Evolutionary conservation across 2,113 vertebrate species (phyloP).

Genomic region (Gyps fulvus): DNA sequence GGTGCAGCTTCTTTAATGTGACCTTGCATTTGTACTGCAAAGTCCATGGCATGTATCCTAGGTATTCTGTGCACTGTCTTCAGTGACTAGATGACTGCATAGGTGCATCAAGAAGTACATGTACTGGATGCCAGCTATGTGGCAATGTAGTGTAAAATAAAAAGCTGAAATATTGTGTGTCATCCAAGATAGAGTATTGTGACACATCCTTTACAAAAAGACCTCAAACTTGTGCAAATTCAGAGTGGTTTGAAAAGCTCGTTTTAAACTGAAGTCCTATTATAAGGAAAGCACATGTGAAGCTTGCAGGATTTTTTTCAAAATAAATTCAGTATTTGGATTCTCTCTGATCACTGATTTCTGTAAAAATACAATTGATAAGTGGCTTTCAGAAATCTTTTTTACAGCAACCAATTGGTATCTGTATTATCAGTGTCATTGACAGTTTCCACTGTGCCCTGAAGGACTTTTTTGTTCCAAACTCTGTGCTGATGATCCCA

Average conservation of each 20-base stretch:
- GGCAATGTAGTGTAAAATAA: background rate
- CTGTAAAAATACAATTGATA: background rate
- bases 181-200: background rate
- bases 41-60: background rate
- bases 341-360: background rate
- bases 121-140: background rate
- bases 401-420: background rate
- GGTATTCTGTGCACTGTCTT: background rate
- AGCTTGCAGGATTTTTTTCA: background rate
- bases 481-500: background rate
- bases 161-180: background rate
- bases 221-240: background rate
- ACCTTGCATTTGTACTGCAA: background rate
- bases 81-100: fast-evolving
- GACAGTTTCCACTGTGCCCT: background rate
- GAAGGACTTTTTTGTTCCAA: background rate
- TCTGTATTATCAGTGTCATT: background rate
- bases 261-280: background rate
- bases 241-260: background rate
- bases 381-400: background rate
- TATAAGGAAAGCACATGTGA: background rate
- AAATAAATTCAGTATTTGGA: background rate
- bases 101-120: background rate
- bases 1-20: background rate
- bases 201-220: background rate